Evolutionary conservation across 1,140 invertebrate genomes (phyloP).

Genomic region (Drosophila santomea): DNA sequence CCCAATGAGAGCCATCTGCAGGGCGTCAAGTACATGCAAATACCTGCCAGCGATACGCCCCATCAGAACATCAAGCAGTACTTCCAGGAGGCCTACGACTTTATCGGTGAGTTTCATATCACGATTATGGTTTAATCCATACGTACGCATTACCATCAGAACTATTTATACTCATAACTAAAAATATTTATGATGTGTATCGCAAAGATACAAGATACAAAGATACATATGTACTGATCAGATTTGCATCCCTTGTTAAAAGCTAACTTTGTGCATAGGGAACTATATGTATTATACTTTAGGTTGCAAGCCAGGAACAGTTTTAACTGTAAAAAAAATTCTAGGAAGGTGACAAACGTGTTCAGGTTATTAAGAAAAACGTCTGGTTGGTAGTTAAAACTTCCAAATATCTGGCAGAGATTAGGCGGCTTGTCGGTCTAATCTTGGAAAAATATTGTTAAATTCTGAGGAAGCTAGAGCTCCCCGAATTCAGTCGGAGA

Average conservation of each 20-base stretch:
- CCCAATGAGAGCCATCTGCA: slow-evolving; percentile 89
- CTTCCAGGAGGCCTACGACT: slow-evolving; percentile 95
- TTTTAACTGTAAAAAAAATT: neutral
- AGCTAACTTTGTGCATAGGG: neutral
- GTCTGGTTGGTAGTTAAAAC: neutral
- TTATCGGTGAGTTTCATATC: slow-evolving; percentile 91
- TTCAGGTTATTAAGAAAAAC: neutral
- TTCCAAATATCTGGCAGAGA: slow-evolving; percentile 22
- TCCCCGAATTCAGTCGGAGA: slow-evolving; percentile 40
- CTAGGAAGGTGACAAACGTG: neutral
- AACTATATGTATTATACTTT: neutral
- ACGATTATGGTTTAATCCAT: neutral
- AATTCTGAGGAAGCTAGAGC: slow-evolving; percentile 18
- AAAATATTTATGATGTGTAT: no score
- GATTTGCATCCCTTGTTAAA: no score
- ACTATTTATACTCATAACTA: no score
- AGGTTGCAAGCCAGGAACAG: neutral
- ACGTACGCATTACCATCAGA: no score
- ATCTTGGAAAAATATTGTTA: slow-evolving; percentile 5
- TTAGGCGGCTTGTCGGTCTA: slow-evolving; percentile 3
- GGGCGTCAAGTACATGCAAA: slow-evolving; percentile 92
- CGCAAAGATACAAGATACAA: no score
- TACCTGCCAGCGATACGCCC: slow-evolving; percentile 93
- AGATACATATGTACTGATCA: no score
- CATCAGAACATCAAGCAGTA: slow-evolving; percentile 96